Conservation (phyloP, 2,113 vertebrate species). For the Tyrannus savana region DNA sequence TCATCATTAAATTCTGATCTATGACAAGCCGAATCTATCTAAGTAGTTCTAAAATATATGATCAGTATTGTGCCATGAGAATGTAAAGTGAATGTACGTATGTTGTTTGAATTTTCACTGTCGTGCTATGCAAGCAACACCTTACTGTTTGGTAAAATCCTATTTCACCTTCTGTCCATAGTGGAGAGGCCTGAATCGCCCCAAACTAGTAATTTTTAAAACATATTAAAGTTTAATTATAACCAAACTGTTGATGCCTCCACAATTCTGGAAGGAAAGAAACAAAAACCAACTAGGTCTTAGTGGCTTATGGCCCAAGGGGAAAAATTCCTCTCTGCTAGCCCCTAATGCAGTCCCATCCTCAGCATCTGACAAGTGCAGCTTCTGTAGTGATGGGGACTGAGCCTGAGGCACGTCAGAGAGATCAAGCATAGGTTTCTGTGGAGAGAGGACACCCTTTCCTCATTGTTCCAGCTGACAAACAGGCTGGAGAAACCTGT, state of each 20-base stretch:
- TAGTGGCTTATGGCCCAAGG: neutral
- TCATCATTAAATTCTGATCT: neutral
- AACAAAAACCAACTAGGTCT: neutral
- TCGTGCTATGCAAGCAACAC: neutral
- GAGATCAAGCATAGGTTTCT: neutral
- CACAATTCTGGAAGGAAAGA: neutral
- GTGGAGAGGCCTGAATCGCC: neutral
- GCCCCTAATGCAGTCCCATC: neutral
- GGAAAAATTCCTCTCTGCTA: neutral
- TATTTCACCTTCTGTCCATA: neutral
- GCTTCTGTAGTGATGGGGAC: neutral
- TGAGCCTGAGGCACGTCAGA: neutral
- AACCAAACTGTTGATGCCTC: neutral
- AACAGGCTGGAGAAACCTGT: neutral
- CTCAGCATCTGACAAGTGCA: neutral
- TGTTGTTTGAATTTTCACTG: neutral
- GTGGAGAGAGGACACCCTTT: neutral
- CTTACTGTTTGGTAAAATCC: neutral
- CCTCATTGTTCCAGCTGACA: neutral
- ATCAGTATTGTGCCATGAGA: neutral
- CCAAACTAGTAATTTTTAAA: neutral
- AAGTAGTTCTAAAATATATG: neutral
- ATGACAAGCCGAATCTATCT: neutral
- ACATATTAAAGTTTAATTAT: neutral
- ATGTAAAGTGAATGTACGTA: neutral